Evolutionary conservation across 2,888 invertebrate genomes (phyloP).

Genomic region (Acleris emargana): DNA sequence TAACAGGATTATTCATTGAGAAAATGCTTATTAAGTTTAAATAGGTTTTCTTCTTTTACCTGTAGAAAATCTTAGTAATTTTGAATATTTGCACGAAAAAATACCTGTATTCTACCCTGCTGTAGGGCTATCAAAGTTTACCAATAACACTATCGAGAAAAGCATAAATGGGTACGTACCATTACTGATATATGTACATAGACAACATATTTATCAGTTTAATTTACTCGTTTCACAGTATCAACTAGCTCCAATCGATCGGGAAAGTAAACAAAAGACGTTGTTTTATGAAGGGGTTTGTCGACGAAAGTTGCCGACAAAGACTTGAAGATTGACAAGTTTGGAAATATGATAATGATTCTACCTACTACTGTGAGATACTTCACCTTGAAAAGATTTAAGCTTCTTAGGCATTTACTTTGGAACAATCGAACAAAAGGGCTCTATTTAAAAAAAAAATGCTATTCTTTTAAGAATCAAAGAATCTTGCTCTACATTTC

Average conservation of each 20-base stretch:
- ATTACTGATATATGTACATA: background rate
- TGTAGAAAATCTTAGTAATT: no score
- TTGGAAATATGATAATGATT: constrained; percentile 31
- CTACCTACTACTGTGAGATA: constrained; percentile 10
- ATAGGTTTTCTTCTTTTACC: no score
- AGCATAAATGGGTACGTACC: no score
- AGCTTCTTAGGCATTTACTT: constrained; percentile 4
- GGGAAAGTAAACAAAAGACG: constrained; percentile 28
- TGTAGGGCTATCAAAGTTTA: no score
- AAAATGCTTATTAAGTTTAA: no score
- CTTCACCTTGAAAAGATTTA: constrained; percentile 1
- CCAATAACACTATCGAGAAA: no score
- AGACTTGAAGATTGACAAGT: constrained; percentile 25
- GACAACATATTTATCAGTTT: background rate
- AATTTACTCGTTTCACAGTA: constrained; percentile 13
- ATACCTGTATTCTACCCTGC: no score
- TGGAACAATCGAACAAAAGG: background rate
- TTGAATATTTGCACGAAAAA: no score
- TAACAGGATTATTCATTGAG: no score
- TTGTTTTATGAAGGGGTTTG: constrained; percentile 20
- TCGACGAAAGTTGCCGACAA: constrained; percentile 19
- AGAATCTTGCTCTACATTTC: no score
- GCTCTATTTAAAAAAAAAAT: no score
- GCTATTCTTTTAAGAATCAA: no score
- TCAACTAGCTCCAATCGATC: constrained; percentile 27